phyloP scores from a whole-genome alignment of 2,888 invertebrate genomes.

The Eubasilissa splendida region DNA sequence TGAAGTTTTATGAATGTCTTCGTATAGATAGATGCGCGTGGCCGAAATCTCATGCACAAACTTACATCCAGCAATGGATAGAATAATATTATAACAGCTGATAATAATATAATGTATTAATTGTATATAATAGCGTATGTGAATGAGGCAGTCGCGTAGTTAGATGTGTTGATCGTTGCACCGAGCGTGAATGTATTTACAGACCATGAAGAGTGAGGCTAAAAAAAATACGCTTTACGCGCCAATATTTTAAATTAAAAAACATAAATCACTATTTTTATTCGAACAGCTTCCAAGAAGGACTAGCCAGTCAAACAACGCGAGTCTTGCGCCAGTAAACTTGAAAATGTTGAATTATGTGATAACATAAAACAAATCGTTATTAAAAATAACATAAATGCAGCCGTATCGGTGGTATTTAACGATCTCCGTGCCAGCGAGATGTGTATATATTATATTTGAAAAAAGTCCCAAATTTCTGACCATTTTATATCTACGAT shows the following conservation, averaged over 20 bases:
- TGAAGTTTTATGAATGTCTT: too few relatives aligned
- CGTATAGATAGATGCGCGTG: too few relatives aligned
- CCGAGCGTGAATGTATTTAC: too few relatives aligned
- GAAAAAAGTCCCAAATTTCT: conserved; percentile 18
- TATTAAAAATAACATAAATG: conserved; percentile 11
- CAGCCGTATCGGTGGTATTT: conserved; percentile 19
- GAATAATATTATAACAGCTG: too few relatives aligned
- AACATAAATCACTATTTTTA: conserved; percentile 30
- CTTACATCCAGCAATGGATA: too few relatives aligned
- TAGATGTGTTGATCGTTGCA: too few relatives aligned
- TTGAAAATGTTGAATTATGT: conserved; percentile 32
- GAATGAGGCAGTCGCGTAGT: too few relatives aligned
- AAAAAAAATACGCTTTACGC: background rate
- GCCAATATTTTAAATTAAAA: conserved; percentile 25
- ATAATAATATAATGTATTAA: background rate
- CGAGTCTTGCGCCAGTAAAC: conserved; percentile 12
- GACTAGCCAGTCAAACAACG: conserved; percentile 9
- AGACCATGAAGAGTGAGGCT: too few relatives aligned
- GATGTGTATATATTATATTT: background rate
- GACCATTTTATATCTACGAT: background rate
- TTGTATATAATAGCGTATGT: too few relatives aligned
- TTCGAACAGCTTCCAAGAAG: conserved; percentile 21
- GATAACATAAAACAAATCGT: conserved; percentile 20
- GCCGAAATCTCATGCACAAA: too few relatives aligned
- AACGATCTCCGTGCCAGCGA: conserved; percentile 14